phyloP scores from a whole-genome alignment of 2,888 invertebrate genomes.

The Lysandra bellargus region DNA sequence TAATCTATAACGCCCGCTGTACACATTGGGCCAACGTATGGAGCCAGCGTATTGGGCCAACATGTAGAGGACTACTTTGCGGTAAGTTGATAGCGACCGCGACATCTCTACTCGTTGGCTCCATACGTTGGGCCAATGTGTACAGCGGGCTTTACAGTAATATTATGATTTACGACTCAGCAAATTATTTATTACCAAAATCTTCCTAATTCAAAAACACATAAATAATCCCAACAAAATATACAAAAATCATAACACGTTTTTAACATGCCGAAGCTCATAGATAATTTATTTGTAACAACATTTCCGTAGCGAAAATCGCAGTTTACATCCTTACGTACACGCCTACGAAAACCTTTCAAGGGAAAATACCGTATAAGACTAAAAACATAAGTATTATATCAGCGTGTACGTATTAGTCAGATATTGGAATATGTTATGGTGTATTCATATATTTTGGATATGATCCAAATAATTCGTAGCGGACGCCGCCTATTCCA shows the following conservation, averaged over 20 bases:
- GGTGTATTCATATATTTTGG: constrained; percentile 40
- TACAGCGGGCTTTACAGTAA: too few relatives aligned
- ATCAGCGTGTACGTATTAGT: constrained; percentile 14
- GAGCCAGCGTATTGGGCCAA: too few relatives aligned
- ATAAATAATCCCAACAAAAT: constrained; percentile 10
- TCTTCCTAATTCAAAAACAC: not conserved
- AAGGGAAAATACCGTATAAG: not conserved
- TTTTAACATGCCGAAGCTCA: constrained; percentile 25
- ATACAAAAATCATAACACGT: constrained; percentile 19
- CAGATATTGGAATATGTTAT: constrained; percentile 13
- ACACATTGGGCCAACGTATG: too few relatives aligned
- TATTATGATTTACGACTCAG: not conserved
- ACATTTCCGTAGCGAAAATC: constrained; percentile 30
- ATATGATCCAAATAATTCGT: constrained; percentile 44
- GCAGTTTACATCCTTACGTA: constrained; percentile 1
- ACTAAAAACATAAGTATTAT: not conserved
- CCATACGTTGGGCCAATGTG: too few relatives aligned
- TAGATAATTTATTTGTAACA: constrained; percentile 32
- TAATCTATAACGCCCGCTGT: too few relatives aligned
- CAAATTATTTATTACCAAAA: not conserved
- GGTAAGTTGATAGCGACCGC: too few relatives aligned
- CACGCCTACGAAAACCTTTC: not conserved
- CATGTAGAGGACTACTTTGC: too few relatives aligned
- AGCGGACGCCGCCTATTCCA: constrained; percentile 44
- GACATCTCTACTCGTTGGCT: too few relatives aligned